These are phyloP conservation scores for Colossoma macropomum DNA, from an alignment of 2,113 vertebrate genomes.

Conservation along the genomic window DNA sequence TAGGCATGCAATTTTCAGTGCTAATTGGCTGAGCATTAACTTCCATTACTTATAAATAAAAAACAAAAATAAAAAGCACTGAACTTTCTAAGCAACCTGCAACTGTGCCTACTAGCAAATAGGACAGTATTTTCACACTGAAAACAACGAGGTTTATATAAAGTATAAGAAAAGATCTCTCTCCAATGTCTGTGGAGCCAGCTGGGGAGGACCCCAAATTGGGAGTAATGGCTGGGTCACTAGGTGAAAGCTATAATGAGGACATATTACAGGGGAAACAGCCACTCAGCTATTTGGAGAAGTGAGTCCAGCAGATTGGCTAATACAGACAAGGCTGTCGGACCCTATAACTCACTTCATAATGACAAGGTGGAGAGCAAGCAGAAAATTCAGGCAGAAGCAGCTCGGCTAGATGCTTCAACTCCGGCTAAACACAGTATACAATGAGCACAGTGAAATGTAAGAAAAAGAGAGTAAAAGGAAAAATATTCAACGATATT, in stretches of 20 bases:
- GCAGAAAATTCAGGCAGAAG: background rate
- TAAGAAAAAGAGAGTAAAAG: background rate
- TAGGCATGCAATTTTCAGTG: too few relatives aligned
- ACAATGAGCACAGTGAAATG: background rate
- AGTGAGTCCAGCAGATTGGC: background rate
- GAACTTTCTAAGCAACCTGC: background rate
- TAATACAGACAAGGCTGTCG: background rate
- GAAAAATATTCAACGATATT: too few relatives aligned
- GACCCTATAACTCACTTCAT: background rate
- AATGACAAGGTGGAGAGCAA: background rate
- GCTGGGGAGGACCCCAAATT: background rate
- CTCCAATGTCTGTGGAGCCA: background rate
- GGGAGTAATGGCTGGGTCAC: background rate
- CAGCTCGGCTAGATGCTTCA: background rate
- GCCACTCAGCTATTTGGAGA: background rate
- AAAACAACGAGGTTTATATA: background rate
- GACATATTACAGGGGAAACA: constrained; percentile 4
- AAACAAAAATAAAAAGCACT: background rate
- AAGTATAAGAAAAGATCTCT: background rate
- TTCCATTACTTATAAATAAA: background rate
- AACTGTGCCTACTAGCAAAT: background rate
- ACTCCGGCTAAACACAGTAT: background rate
- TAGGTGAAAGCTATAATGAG: background rate
- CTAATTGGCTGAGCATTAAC: too few relatives aligned
- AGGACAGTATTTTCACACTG: background rate